A percentile compares a stretch with the other conserved stretches of the same genome.
These are phyloP conservation scores for Hoplostethus mediterraneus DNA, from an alignment of 2,797 vertebrate genomes.

Conservation along the genomic window DNA sequence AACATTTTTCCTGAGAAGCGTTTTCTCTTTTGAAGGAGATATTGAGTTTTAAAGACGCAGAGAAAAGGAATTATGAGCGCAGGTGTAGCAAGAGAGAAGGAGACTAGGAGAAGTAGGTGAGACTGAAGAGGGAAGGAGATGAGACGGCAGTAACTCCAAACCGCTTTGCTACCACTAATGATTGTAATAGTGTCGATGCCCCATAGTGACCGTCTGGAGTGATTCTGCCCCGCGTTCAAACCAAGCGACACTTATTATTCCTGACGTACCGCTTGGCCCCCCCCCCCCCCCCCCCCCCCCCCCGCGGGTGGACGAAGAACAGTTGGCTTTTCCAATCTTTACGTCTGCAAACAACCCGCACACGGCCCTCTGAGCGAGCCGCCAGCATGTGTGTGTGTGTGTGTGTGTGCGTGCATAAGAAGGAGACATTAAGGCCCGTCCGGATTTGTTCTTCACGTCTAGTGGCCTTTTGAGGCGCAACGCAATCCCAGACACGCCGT, in stretches of 20 bases:
- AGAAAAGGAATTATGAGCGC: slow-evolving; percentile 27
- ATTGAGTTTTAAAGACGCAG: slow-evolving; percentile 51
- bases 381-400: slow-evolving; percentile 39
- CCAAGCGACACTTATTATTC: slow-evolving; percentile 30
- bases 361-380: slow-evolving; percentile 46
- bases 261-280: slow-evolving; percentile 23
- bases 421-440: slow-evolving; percentile 69
- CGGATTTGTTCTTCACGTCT: slow-evolving; percentile 52
- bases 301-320: slow-evolving; percentile 32
- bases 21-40: slow-evolving; percentile 53
- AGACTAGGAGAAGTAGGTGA: slow-evolving; percentile 3
- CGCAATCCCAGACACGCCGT: slow-evolving; percentile 32
- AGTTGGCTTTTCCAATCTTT: slow-evolving; percentile 60
- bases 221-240: slow-evolving; percentile 50
- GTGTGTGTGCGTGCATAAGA: slow-evolving; percentile 56
- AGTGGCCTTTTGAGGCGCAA: slow-evolving; percentile 52
- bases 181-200: slow-evolving; percentile 52
- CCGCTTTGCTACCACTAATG: slow-evolving; percentile 57
- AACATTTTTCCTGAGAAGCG: slow-evolving; percentile 35
- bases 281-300: no score
- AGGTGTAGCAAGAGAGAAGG: slow-evolving; percentile 40
- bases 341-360: slow-evolving; percentile 55
- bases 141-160: slow-evolving; percentile 40
- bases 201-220: slow-evolving; percentile 49
- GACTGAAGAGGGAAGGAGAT: not conserved